Conservation (phyloP, 2,797 vertebrate genomes). For the Enteromius treurensis region DNA sequence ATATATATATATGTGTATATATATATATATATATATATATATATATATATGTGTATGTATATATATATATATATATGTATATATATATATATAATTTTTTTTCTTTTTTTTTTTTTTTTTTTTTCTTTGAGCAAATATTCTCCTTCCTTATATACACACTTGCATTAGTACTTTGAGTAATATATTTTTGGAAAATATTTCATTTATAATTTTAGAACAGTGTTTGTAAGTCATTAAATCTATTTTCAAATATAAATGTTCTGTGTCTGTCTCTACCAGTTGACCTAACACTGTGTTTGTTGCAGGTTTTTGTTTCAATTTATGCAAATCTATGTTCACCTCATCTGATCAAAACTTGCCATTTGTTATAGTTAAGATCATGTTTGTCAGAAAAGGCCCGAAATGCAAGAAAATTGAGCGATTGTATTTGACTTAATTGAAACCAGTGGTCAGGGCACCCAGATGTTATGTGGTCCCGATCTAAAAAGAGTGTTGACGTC, state of each 20-base stretch:
- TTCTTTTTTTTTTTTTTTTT: too few relatives aligned
- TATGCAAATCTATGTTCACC: neutral
- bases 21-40: too few relatives aligned
- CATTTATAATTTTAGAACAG: slow-evolving; percentile 72
- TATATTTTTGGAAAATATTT: slow-evolving; percentile 79
- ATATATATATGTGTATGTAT: too few relatives aligned
- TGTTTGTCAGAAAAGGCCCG: neutral
- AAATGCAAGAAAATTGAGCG: slow-evolving; percentile 76
- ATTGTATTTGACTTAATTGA: slow-evolving; percentile 91
- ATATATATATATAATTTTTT: too few relatives aligned
- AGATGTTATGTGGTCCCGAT: slow-evolving; percentile 86
- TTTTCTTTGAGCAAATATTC: slow-evolving; percentile 51
- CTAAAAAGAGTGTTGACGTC: slow-evolving; percentile 86
- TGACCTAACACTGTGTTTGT: slow-evolving; percentile 14
- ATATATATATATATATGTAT: too few relatives aligned
- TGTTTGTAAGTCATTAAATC: slow-evolving; percentile 58
- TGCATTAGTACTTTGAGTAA: slow-evolving; percentile 79
- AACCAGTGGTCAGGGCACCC: slow-evolving; percentile 83
- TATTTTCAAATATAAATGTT: slow-evolving; percentile 52
- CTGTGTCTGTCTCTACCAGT: slow-evolving; percentile 65
- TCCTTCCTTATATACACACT: slow-evolving; percentile 43
- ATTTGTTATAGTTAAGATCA: neutral
- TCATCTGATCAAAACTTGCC: neutral
- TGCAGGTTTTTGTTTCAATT: neutral
- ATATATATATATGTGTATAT: neutral